Evolutionary conservation across 1,140 invertebrate species (phyloP).

Genomic region (Drosophila quadrilineata): DNA sequence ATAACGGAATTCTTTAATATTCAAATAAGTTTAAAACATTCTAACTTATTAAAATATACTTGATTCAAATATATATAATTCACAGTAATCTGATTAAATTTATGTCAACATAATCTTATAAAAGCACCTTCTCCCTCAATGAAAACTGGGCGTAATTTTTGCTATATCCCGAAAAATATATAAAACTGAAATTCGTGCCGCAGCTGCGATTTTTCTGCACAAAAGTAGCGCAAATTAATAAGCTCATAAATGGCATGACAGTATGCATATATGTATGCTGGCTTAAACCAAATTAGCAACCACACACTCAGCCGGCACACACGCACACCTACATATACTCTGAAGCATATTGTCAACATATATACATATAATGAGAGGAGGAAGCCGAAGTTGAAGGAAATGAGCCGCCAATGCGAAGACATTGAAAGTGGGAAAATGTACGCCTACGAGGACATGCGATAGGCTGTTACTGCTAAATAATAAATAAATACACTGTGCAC

Average conservation of each 20-base stretch:
- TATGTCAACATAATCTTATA: too few relatives aligned
- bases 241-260: slow-evolving; percentile 6
- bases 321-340: slow-evolving; percentile 4
- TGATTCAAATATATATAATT: too few relatives aligned
- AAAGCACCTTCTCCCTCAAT: too few relatives aligned
- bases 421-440: slow-evolving; percentile 51
- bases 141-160: too few relatives aligned
- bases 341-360: too few relatives aligned
- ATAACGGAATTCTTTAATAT: too few relatives aligned
- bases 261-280: background rate
- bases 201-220: slow-evolving; percentile 40
- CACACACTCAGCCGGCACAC: too few relatives aligned
- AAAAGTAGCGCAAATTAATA: slow-evolving; percentile 29
- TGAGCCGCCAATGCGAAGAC: slow-evolving; percentile 49
- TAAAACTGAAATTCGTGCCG: slow-evolving; percentile 37
- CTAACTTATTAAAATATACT: too few relatives aligned
- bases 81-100: too few relatives aligned
- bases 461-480: slow-evolving; percentile 58
- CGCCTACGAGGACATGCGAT: slow-evolving; percentile 52
- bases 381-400: slow-evolving; percentile 40
- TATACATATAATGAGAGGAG: slow-evolving; percentile 1
- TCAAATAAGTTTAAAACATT: too few relatives aligned
- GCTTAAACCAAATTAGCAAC: slow-evolving; percentile 4
- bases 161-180: too few relatives aligned
- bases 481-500: slow-evolving; percentile 50